Conservation (phyloP, 2,797 vertebrate species). For the Parauchenoglanis punctatus region DNA sequence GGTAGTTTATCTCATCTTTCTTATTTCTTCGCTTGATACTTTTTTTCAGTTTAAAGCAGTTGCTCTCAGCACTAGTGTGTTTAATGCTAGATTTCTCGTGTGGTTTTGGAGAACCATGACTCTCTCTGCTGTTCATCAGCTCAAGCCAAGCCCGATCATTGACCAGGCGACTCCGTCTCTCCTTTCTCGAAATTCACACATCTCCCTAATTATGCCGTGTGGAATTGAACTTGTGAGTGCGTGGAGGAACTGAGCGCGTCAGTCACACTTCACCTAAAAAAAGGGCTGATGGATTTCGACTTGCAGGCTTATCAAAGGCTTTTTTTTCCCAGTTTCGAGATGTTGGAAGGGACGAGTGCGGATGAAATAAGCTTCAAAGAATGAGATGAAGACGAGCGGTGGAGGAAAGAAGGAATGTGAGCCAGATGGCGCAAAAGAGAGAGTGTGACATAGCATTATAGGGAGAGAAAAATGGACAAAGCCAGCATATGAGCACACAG, state of each 20-base stretch:
- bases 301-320: conserved; percentile 2
- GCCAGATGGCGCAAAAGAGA: conserved; percentile 42
- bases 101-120: neutral
- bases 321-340: neutral
- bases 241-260: conserved; percentile 35
- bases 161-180: neutral
- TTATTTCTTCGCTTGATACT: neutral
- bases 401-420: conserved; percentile 59
- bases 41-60: neutral
- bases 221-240: neutral
- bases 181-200: neutral
- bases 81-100: neutral
- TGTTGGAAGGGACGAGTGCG: conserved; percentile 46
- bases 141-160: neutral
- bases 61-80: neutral
- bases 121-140: neutral
- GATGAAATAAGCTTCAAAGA: conserved; percentile 49
- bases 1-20: too few relatives aligned
- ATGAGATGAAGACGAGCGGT: conserved; percentile 50
- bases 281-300: neutral
- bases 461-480: conserved; percentile 41
- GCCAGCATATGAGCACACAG: conserved; percentile 23
- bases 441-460: conserved; percentile 49
- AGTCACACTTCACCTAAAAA: conserved; percentile 42
- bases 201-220: neutral